Conservation (phyloP, 2,113 vertebrate species). For the Zeus faber region DNA sequence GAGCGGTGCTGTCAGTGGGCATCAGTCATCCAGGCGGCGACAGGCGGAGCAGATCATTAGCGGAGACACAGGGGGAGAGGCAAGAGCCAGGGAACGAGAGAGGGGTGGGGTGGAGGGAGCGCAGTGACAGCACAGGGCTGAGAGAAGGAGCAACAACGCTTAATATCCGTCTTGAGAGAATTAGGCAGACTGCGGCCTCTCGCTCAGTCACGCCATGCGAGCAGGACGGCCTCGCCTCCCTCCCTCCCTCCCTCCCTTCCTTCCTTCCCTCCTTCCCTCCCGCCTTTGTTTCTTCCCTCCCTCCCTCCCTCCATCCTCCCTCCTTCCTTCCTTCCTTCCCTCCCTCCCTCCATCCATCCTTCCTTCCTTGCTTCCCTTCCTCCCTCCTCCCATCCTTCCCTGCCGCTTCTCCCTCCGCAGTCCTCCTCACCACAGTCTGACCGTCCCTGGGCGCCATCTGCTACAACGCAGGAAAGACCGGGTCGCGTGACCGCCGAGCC, state of each 20-base stretch:
- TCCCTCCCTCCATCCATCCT: background rate
- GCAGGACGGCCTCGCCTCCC: background rate
- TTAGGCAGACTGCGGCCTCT: slow-evolving; percentile 25
- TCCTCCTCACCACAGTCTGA: background rate
- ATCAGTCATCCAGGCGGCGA: slow-evolving; percentile 73
- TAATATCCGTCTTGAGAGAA: slow-evolving; percentile 52
- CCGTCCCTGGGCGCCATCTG: background rate
- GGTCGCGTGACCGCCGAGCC: no score
- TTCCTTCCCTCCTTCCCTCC: background rate
- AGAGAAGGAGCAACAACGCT: slow-evolving; percentile 1
- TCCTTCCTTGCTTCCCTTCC: background rate
- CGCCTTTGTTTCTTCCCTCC: background rate
- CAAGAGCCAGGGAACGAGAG: slow-evolving; percentile 30
- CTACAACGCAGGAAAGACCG: background rate
- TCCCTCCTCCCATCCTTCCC: background rate
- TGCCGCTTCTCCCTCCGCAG: background rate
- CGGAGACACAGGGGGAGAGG: slow-evolving; percentile 48
- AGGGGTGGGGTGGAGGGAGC: slow-evolving; percentile 34
- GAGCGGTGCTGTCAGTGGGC: slow-evolving; percentile 72
- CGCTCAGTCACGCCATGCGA: slow-evolving; percentile 51
- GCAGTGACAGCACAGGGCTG: slow-evolving; percentile 4
- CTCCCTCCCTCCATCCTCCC: slow-evolving; percentile 4
- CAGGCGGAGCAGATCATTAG: slow-evolving; percentile 74
- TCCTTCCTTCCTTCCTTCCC: slow-evolving; percentile 12
- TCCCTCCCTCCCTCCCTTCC: background rate